phyloP scores from a whole-genome alignment of 2,888 invertebrate species.

The Lasioglossum figueresi region DNA sequence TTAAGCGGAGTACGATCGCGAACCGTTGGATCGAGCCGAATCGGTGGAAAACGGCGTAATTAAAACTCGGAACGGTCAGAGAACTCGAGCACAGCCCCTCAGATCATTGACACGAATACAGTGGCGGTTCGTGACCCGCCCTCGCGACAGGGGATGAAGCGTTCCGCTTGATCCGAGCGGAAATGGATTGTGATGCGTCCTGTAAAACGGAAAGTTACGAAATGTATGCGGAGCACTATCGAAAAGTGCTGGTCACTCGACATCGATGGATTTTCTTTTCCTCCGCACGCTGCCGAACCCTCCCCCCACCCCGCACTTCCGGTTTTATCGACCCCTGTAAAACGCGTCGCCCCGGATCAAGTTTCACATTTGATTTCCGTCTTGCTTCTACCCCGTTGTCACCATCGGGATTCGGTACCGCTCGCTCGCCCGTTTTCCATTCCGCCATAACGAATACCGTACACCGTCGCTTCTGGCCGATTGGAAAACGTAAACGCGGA shows the following conservation, averaged over 20 bases:
- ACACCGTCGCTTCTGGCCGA: neutral
- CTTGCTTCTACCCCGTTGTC: neutral
- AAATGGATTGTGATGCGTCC: conserved; percentile 44
- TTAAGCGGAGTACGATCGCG: neutral
- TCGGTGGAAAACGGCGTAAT: neutral
- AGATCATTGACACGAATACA: conserved; percentile 7
- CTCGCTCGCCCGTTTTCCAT: neutral
- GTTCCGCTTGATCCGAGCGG: conserved; percentile 24
- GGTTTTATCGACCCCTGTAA: conserved; percentile 22
- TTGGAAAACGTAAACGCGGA: neutral
- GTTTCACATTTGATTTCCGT: conserved; percentile 27
- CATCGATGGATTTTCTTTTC: conserved; percentile 40
- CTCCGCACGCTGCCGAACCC: neutral
- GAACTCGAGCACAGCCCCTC: neutral
- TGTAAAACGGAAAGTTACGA: conserved; percentile 38
- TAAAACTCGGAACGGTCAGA: neutral
- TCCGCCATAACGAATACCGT: neutral
- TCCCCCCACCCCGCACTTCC: neutral
- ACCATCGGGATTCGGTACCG: neutral
- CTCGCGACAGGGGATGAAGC: neutral
- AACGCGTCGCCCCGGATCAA: conserved; percentile 30
- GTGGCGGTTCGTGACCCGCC: conserved; percentile 7
- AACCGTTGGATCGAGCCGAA: neutral
- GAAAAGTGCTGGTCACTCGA: conserved; percentile 44
- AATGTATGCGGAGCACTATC: conserved; percentile 32